Evolutionary conservation across 2,888 invertebrate species (phyloP), one percentile per base, ranked within the genome.

Genomic region (Lasioglossum villosulum): DNA sequence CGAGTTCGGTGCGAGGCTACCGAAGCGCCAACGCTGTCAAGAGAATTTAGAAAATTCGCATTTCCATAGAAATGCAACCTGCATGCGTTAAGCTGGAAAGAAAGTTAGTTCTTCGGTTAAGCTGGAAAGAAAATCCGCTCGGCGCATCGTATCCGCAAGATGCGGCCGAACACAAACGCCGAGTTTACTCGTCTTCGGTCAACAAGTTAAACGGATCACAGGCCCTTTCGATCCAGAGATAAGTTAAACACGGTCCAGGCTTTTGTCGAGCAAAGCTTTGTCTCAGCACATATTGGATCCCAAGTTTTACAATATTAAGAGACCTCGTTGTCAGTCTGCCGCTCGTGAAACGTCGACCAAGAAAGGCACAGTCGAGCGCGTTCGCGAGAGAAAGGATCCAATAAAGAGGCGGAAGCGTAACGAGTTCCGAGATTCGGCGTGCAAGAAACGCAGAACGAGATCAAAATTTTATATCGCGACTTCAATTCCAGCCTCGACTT

Each of bases 401-500:
- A 66, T 66, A 34, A 34, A 59, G 19, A 56, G 37, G 52, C 56
- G 59, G 59, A 34, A 66, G 37, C 4, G 37, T 45, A 74, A 80
- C 73, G 48, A 82, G 52, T 30, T 52, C 16, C 39, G 30, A 68
- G 66, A 45, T 76, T 66, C 45, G 4, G 4, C n/a, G 30, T 10
- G 8, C 23, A n/a, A 30, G 30, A 76, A 27, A 45, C 42, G 45
- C 34, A 16, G 37, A 82, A 75, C 19, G 52, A 48, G 63, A 71
- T 42, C 27, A 70, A 82, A 70, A 56, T 83, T 83, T 81, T 27
- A 76, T 16, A 52, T 14, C 52, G 66, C 30, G 63, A 82, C 52
- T 76, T 68, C 27, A 42, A 75, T 56, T 52, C 10, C 14, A 34
- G 4, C 63, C 27, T 52, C 37, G n/a, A 72, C 75, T 39, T 30